Base-by-base conservation (phyloP, 2,113 vertebrate species). In the Dromaius novaehollandiae region DNA sequence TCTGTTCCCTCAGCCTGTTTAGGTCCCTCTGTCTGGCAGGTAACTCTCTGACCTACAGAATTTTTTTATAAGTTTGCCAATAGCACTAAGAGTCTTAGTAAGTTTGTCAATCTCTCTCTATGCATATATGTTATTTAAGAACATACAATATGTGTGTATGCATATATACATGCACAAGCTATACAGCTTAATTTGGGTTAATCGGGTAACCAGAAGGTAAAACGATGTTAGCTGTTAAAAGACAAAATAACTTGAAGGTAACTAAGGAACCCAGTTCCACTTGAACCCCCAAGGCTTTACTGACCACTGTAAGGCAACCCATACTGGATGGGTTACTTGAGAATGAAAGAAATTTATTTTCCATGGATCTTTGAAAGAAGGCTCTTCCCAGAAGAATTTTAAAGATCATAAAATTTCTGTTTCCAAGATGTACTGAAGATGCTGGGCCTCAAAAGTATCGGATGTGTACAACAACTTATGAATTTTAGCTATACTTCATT, bases 91-190 rank as follows among this genome's bases (percentile, higher is more conserved):
- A 6, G 26, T 48, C 46, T 48, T 48, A 19, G 46, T 18, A 48
- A 48, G 18, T 48, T 48, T 48, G 46, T 69, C 24, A 85, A 65
- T 83, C 4, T 77, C 79, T 38, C 7, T 26, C 16, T 11, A 73
- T 48, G 4, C 13, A 32, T 7, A 16, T 6, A 28, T 60, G 64
- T 80, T 76, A 86, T 38, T 51, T 66, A 68, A 88, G 24, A 48
- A 25, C 25, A 58, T 10, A 71, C 3, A 87, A 74, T 4, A 53
- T 3, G 0, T 40, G 48, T 34, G 10, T 13, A 1, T 46, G 48
- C 28, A 8, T 13, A 1, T 46, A 61, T 30, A 63, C 3, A 34
- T 5, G 2, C 0, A 2, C 11, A 28, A 50, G 70, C 4, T 24
- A 36, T 5, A 70, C 2, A 70, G 19, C 15, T 26, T 22, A 68